Evolutionary conservation across 2,797 vertebrate species (phyloP).

Genomic region (Arrhamphus sclerolepis): DNA sequence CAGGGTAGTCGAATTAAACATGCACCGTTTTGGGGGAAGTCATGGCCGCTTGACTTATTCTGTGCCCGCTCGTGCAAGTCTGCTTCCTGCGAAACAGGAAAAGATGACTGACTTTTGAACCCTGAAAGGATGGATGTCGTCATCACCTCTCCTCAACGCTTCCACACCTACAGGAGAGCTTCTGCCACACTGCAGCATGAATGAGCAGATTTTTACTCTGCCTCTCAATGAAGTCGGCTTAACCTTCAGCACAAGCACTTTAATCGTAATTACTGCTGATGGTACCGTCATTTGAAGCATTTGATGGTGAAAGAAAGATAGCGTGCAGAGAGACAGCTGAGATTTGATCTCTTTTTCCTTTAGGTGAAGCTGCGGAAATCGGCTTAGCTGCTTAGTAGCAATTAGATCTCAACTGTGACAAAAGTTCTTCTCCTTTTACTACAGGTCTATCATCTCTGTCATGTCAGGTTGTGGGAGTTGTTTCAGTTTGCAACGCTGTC

Average conservation of each 20-base stretch:
- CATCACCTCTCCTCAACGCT: conserved; percentile 55
- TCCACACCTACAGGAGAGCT: conserved; percentile 39
- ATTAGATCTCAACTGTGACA: conserved; percentile 51
- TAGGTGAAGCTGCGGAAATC: conserved; percentile 39
- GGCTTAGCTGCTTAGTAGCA: conserved; percentile 44
- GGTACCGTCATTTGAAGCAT: conserved; percentile 4
- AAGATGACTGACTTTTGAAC: conserved; percentile 75
- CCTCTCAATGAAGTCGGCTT: not conserved
- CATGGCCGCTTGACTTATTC: conserved; percentile 53
- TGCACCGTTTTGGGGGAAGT: conserved; percentile 60
- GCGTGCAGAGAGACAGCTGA: conserved; percentile 15
- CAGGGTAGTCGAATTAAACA: conserved; percentile 39
- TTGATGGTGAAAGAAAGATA: conserved; percentile 18
- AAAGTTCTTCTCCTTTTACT: conserved; percentile 19
- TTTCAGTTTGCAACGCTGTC: conserved; percentile 5
- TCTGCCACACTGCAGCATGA: conserved; percentile 24
- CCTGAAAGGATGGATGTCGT: conserved; percentile 70
- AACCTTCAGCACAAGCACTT: not conserved
- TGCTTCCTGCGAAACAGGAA: conserved; percentile 81
- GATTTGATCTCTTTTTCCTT: conserved; percentile 45
- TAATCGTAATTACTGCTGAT: not conserved
- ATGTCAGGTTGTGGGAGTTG: conserved; percentile 14
- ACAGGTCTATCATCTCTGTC: conserved; percentile 24
- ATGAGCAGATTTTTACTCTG: conserved; percentile 26
- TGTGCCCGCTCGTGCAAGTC: conserved; percentile 50